These are phyloP conservation scores for Morone chrysops DNA, from an alignment of 2,113 vertebrate species.

Conservation along the genomic window DNA sequence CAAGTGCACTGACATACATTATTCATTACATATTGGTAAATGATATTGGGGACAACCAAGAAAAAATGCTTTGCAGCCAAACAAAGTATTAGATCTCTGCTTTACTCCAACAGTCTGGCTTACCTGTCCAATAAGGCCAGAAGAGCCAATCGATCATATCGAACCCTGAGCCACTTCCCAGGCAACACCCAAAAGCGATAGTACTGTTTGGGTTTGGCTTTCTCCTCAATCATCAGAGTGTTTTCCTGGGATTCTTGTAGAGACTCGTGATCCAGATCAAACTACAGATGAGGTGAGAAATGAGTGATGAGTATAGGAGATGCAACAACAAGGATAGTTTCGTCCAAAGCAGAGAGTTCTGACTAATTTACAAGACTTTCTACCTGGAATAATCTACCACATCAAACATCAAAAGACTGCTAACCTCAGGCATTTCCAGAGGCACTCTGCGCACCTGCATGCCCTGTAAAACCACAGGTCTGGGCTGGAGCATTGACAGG, in stretches of 20 bases:
- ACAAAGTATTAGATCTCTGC: neutral
- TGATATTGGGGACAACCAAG: neutral
- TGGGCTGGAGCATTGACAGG: conserved; percentile 87
- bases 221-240: conserved; percentile 92
- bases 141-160: conserved; percentile 97
- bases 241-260: conserved; percentile 94
- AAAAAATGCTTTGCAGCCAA: neutral
- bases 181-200: conserved; percentile 98
- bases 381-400: neutral
- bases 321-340: neutral
- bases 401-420: conserved; percentile 25
- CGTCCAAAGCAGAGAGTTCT: neutral
- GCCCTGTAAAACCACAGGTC: conserved; percentile 90
- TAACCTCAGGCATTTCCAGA: conserved; percentile 88
- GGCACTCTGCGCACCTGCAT: conserved; percentile 94
- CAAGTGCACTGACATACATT: neutral
- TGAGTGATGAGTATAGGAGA: neutral
- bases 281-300: conserved; percentile 74
- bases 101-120: conserved; percentile 5
- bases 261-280: conserved; percentile 93
- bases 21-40: neutral
- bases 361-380: neutral
- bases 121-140: conserved; percentile 97
- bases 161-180: conserved; percentile 94
- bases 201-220: conserved; percentile 95